Evolutionary conservation across 2,888 invertebrate genomes (phyloP), one percentile per base, ranked within the genome.

Genomic region (Epistrophe grossulariae): DNA sequence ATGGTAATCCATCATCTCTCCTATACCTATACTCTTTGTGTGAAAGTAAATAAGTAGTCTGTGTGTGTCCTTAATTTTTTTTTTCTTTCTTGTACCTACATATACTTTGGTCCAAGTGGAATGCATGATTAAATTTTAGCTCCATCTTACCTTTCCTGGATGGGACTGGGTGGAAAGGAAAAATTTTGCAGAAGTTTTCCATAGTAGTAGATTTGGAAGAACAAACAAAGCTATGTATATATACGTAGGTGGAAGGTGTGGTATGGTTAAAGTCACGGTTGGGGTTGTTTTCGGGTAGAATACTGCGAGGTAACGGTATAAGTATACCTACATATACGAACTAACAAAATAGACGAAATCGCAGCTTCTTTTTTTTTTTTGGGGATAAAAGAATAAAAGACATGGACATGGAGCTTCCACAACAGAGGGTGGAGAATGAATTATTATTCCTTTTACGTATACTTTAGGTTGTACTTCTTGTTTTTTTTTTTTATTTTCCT

Each of bases 391-490:
- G 57, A 64, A 72, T 59, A 59, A 72, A 60, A 62, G 71, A 79
- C 73, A 83, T 24, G 76, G 76, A 76, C 57, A 78, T 38, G 43
- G 45, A 52, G 72, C 19, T 66, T 55, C 70, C 24, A 2, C 24
- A 1, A 24, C 24, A 57, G 68, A 78, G 79, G 71, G 40, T 85
- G 87, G 52, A 74, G 72, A 87, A 87, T 87, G 83, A 87, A 87
- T 87, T 87, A 87, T 87, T 87, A 87, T 87, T 87, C 87, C 87
- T 87, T 87, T 79, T 76, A 83, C 83, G 87, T 87, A 76, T 62
- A 48, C 82, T 85, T n/a, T 62, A 57, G 81, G 85, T 85, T 78
- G 73, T 80, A 70, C 68, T 72, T 70, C 60, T 74, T 71, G 55
- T 4, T 45, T 15, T 38, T 50, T 40, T 28, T 35, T 62, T 55